Base-by-base conservation (phyloP, 2,888 invertebrate species). In the Tricholauxania praeusta region DNA sequence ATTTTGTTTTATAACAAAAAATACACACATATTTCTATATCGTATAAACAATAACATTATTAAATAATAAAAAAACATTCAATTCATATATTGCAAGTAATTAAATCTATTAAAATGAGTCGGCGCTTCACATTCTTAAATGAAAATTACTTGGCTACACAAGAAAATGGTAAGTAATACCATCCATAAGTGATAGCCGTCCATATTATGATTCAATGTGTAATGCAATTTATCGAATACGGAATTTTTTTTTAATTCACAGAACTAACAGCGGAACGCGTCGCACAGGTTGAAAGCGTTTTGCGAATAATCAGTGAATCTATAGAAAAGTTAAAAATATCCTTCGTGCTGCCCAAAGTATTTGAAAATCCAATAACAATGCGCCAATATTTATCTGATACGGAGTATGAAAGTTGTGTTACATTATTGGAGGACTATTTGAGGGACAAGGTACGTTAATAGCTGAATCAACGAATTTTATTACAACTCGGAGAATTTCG, bases 321-420 rank as follows among this genome's bases (percentile, higher is more conserved):
- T 7, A 78, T 82, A 14, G 76, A 78, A n/a, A 82, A 80, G 74
- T 55, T 82, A 8, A 77, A 78, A 71, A 79, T 80, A 8, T 79
- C 80, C 6, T 51, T 80, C 17, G 65, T 80, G 22, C 73, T 82
- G 22, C 82, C 82, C 5, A 28, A 67, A 8, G 70, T 82, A 12
- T 73, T 82, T 15, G 75, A 79, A 60, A 78, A 80, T 72, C 70
- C 75, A 10, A 67, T 73, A 12, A 72, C 68, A 8, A 53, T 79
- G 7, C 72, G 72, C 4, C 75, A 74, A 57, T 68, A 70, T 67
- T 73, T 82, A 49, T 64, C 70, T 17, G 75, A 69, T 8, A 51
- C 74, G 1, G 59, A 79, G 19, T 78, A 78, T 66, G 63, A 74
- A 19, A 32, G 74, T 4, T 81, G 78, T 59, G 22, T 77, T 10